Base-by-base conservation (phyloP, 2,797 vertebrate species). In the Loriculus beryllinus region DNA sequence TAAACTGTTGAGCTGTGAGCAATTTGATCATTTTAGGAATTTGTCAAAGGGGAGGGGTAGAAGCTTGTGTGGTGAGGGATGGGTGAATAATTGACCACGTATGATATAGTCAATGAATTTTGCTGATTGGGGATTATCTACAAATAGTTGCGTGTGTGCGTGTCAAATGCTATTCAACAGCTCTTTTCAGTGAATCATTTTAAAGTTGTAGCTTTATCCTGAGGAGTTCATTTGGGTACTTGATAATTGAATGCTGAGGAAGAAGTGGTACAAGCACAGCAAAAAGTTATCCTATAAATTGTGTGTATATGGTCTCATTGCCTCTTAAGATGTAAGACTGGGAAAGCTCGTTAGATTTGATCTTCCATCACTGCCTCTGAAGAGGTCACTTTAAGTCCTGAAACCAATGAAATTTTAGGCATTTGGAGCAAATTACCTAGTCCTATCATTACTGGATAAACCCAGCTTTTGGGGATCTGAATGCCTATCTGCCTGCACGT, bases 41-140 rank as follows among this genome's bases (percentile, higher is more conserved):
- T 74, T 63, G 19, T 86, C 39, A 68, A 23, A 77, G 35, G 20
- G n/a, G 33, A 72, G n/a, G 33, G 20, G 10, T 23, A 37, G 20
- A 35, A 78, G 47, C 16, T 17, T 74, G 48, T 40, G 48, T 59
- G n/a, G 28, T 54, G 64, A 68, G 72, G 95, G 49, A 43, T 69
- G 57, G 39, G 49, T 78, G 84, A 96, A 86, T 96, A 92, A 94
- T 93, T 93, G 92, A 70, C 19, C 23, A 12, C 2, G 2, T 64
- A 31, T 74, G 63, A 91, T 88, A 87, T 90, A 94, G 62, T 93
- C 65, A 82, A 71, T 81, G 39, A 78, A 75, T 87, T 95, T 87
- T 67, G 40, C 62, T 95, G 84, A 85, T 76, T 43, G 51, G 62
- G 69, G 31, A 48, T 78, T 82, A 65, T 88, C 60, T 74, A 43